Percentiles rank a stretch among this genome's conserved stretches.
Conservation (phyloP, 2,888 invertebrate species). For the Aporophyla nigra region DNA sequence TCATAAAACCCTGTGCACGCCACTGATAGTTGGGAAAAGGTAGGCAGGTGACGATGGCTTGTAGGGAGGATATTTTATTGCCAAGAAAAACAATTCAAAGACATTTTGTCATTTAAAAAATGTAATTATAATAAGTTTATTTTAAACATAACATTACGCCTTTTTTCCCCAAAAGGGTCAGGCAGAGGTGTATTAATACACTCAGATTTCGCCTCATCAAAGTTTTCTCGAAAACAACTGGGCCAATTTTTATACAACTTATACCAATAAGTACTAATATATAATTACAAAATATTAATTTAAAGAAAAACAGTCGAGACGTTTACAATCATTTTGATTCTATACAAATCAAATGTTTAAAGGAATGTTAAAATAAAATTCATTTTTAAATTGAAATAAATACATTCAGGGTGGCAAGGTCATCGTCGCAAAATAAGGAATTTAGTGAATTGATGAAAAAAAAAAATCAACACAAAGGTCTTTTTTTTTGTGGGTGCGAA, state of each 20-base stretch:
- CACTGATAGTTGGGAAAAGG: too few relatives aligned
- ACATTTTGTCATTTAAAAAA: slow-evolving; percentile 2
- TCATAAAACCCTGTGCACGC: too few relatives aligned
- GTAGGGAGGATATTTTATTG: not conserved
- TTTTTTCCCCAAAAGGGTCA: rapidly evolving
- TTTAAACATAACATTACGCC: not conserved
- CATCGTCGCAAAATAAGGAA: too few relatives aligned
- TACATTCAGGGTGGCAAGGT: not conserved
- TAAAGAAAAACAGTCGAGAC: slow-evolving; percentile 32
- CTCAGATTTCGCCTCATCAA: not conserved
- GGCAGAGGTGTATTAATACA: not conserved
- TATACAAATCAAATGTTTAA: slow-evolving; percentile 24
- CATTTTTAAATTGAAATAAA: slow-evolving; percentile 1
- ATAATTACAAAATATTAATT: slow-evolving; percentile 22
- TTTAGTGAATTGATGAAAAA: too few relatives aligned
- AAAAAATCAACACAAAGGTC: too few relatives aligned
- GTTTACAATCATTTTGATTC: slow-evolving; percentile 19
- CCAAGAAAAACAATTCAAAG: slow-evolving; percentile 2
- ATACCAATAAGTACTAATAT: slow-evolving; percentile 3
- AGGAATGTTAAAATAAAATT: slow-evolving; percentile 45
- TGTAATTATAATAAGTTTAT: slow-evolving; percentile 33
- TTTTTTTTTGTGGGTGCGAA: too few relatives aligned
- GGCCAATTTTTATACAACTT: not conserved
- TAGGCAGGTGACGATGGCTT: too few relatives aligned
- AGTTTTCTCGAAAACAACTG: not conserved